Evolutionary conservation across 2,888 invertebrate genomes (phyloP), one percentile per base, ranked within the genome.

Genomic region (Allolobophora icterica): DNA sequence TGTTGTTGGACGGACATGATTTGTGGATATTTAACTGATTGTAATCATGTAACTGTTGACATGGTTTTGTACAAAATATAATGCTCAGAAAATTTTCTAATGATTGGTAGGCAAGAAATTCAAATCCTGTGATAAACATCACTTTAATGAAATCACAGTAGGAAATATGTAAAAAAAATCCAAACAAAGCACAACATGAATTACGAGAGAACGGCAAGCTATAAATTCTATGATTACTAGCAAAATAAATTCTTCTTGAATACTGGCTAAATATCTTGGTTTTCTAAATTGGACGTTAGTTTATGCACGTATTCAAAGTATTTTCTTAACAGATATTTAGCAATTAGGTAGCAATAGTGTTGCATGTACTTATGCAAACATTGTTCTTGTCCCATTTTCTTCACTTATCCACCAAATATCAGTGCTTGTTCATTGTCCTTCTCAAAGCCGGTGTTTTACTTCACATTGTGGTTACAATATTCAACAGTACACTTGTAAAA

Each of bases 71-170:
- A 71, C n/a, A 30, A 52, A 71, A 52, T 52, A 42, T 24, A 24
- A 52, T 52, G 24, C 52, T 52, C 1, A 52, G 52, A 2, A 52
- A 52, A 24, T 24, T 52, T 24, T 52, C 11, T 15, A 52, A 52
- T 52, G 71, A n/a, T 71, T 71, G 71, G 71, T 71, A 71, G n/a
- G n/a, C n/a, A 71, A 71, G 71, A 71, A 71, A 71, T 71, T 71
- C 71, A n/a, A n/a, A n/a, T 30, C n/a, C n/a, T 71, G 30, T n/a
- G 71, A n/a, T 71, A n/a, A 52, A 71, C 71, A n/a, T 17, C n/a
- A n/a, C 71, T 71, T 71, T 87, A 38, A 87, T 87, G 38, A 87
- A 87, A 87, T 87, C 87, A 87, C 87, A 87, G 87, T 87, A 87
- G 87, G 87, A 87, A 87, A 87, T 87, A 38, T 38, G 24, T n/a